Evolutionary conservation across 2,888 invertebrate species (phyloP).

Genomic region (Cheilosia vulpina): DNA sequence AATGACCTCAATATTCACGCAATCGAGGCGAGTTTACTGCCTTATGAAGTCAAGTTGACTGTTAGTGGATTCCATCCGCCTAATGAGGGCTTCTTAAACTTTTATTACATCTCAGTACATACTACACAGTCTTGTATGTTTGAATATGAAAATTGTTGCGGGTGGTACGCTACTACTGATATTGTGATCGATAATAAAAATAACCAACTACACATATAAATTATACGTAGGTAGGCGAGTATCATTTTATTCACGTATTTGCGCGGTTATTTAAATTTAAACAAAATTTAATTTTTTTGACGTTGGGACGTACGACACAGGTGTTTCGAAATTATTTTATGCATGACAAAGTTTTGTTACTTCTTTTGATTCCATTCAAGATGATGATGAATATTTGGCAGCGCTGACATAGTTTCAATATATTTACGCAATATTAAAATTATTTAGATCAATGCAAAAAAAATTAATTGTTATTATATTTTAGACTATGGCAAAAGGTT

Average conservation of each 20-base stretch:
- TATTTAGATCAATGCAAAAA: no score
- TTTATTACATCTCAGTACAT: conserved; percentile 22
- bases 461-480: no score
- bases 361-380: neutral
- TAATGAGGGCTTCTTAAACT: conserved; percentile 32
- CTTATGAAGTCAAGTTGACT: conserved; percentile 9
- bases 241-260: conserved; percentile 24
- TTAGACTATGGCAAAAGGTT: no score
- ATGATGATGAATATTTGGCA: conserved; percentile 7
- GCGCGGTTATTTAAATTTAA: conserved; percentile 19
- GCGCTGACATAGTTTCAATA: conserved; percentile 28
- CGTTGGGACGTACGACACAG: neutral
- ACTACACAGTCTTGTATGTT: neutral
- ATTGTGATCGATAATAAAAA: conserved; percentile 34
- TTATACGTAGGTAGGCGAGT: no score
- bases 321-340: conserved; percentile 27
- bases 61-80: neutral
- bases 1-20: conserved; percentile 61
- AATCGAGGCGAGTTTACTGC: conserved; percentile 34
- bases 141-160: conserved; percentile 4
- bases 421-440: neutral
- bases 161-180: no score
- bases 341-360: conserved; percentile 26
- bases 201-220: neutral
- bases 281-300: conserved; percentile 4